phyloP scores from a whole-genome alignment of 2,113 vertebrate genomes.

The Cnemophilus loriae region DNA sequence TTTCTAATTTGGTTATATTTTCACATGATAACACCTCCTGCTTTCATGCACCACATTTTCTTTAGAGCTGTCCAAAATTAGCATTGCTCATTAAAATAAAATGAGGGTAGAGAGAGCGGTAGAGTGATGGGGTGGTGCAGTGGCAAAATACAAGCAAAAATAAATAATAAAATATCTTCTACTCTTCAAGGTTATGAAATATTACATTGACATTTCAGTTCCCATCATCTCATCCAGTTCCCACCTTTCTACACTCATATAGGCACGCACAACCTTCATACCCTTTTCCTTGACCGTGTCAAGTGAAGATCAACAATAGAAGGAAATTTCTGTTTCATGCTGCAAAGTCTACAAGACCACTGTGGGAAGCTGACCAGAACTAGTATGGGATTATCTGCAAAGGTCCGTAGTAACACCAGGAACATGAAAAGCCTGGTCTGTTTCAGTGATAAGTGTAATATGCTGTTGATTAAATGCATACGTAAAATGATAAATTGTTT shows the following conservation, averaged over 20 bases:
- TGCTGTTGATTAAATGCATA: background rate
- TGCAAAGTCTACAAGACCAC: background rate
- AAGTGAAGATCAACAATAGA: background rate
- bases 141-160: background rate
- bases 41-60: background rate
- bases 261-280: background rate
- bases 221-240: background rate
- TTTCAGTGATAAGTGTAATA: background rate
- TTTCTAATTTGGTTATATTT: background rate
- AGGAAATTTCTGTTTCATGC: background rate
- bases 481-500: background rate
- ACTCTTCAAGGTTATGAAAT: background rate
- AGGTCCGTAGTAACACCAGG: background rate
- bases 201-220: background rate
- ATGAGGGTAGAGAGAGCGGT: background rate
- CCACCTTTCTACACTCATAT: background rate
- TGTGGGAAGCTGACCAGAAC: background rate
- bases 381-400: background rate
- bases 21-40: background rate
- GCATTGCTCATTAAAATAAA: constrained; percentile 47
- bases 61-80: constrained; percentile 36
- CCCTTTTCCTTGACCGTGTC: background rate
- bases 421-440: background rate
- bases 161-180: background rate
- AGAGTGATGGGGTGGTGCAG: background rate